A percentile compares a stretch with the other conserved stretches of the same genome.
These are phyloP conservation scores for Panonychus citri DNA, from an alignment of 1,140 invertebrate genomes.

Conservation along the genomic window DNA sequence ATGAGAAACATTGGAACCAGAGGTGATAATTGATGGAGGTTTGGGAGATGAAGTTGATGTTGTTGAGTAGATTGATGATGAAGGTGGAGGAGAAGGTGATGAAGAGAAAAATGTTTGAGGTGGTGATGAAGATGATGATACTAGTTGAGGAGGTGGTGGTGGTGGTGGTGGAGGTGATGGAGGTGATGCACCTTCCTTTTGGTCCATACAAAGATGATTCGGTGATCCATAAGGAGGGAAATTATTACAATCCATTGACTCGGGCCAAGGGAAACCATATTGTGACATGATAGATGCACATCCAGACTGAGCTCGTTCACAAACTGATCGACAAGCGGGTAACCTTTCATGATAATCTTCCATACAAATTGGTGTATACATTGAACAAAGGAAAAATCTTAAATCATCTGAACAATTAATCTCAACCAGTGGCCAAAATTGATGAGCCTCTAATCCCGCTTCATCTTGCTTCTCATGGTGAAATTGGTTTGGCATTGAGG, in stretches of 20 bases:
- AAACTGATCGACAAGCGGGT: conserved; percentile 79
- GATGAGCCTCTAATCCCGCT: conserved; percentile 48
- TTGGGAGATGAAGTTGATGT: too few relatives aligned
- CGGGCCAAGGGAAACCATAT: conserved; percentile 91
- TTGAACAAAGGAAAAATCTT: conserved; percentile 38
- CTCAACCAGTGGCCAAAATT: conserved; percentile 27
- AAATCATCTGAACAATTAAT: conserved; percentile 60
- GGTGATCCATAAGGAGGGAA: conserved; percentile 52
- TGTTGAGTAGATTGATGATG: too few relatives aligned
- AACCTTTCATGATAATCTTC: conserved; percentile 62
- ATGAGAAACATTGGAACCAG: too few relatives aligned
- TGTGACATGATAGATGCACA: conserved; percentile 88
- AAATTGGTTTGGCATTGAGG: conserved; percentile 78
- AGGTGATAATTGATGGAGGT: too few relatives aligned
- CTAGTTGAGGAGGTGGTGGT: not conserved
- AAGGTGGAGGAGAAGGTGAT: too few relatives aligned
- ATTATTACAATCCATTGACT: conserved; percentile 74
- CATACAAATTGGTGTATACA: conserved; percentile 33
- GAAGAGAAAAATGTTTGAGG: too few relatives aligned
- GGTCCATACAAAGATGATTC: conserved; percentile 74
- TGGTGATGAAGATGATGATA: not conserved
- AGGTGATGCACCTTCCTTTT: conserved; percentile 21
- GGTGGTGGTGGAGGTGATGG: not conserved
- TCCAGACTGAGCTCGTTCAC: conserved; percentile 59
- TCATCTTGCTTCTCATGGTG: conserved; percentile 83